Evolutionary conservation across 1,140 invertebrate genomes (phyloP), one percentile per base, ranked within the genome.

Genomic region (Drosophila lini): DNA sequence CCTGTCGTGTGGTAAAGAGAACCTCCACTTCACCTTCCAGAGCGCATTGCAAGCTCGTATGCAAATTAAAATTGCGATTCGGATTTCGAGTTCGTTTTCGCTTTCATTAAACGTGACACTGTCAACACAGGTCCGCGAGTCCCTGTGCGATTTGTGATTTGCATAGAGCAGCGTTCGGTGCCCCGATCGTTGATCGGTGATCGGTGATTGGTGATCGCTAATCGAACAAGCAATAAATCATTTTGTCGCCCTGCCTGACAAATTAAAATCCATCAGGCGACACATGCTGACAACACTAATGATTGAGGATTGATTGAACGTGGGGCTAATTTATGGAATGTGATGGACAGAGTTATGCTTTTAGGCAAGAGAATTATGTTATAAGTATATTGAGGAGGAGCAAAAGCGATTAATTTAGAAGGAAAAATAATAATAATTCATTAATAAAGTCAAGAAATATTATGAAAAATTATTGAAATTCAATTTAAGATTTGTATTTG

Each of bases 91-190:
- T 67, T 45, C 28, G 64, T 48, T 83, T 81, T 84, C 76, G 80
- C 68, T 86, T 86, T 88, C 80, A 80, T 88, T 86, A 80, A 84
- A 84, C 81, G 81, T 84, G 81, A 84, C 52, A 53, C 81, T 84
- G 59, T 48, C 40, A 62, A 36, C 63, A 57, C 44, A 25, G 32
- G 34, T 48, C 47, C 47, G 15, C 8, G 47, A 48, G 52, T 53
- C 52, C 52, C 52, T 53, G 52, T 42, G 56, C 31, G 57, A 64
- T 62, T 44, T 60, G 60, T 57, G 47, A 88, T 89, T 88, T 89
- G 83, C 85, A 90, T 90, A 88, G 80, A 88, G 58, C 68, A 60
- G 50, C 38, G 60, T 62, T 74, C 68, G 44, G 40, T 64, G 52
- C 19, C 25, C 11, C 52, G 50, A 53, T 53, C 32, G 50, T 22